Percentiles rank a stretch among this genome's conserved stretches.
phyloP scores from a whole-genome alignment of 2,888 invertebrate genomes.

The Athetis lepigone region DNA sequence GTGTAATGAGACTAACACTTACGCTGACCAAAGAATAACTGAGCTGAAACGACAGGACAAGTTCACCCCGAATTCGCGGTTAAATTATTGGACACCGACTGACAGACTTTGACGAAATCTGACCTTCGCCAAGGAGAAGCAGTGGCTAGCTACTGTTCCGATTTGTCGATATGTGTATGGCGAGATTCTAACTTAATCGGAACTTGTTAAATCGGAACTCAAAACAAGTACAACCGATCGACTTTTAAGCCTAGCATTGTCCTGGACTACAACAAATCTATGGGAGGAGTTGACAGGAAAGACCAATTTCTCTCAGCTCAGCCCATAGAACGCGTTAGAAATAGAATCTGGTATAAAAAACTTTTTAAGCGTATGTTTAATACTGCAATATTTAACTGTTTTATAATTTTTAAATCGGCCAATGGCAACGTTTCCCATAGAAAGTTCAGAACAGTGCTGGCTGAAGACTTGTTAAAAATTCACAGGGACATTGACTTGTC shows the following conservation, averaged over 20 bases:
- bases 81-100: constrained; percentile 44
- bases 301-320: constrained; percentile 63
- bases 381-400: constrained; percentile 6
- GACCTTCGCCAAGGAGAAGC: constrained; percentile 45
- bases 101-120: constrained; percentile 41
- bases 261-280: constrained; percentile 56
- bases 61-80: neutral
- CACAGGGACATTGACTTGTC: constrained; percentile 13
- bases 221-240: constrained; percentile 28
- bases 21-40: too few relatives aligned
- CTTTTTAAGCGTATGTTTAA: constrained; percentile 17
- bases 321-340: constrained; percentile 50
- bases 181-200: constrained; percentile 61
- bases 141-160: constrained; percentile 45
- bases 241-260: constrained; percentile 44
- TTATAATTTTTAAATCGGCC: constrained; percentile 24
- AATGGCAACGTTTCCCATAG: constrained; percentile 39
- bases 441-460: constrained; percentile 44
- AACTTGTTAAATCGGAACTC: constrained; percentile 34
- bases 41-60: too few relatives aligned
- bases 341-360: constrained; percentile 54
- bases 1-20: too few relatives aligned
- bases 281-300: constrained; percentile 65
- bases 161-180: constrained; percentile 76
- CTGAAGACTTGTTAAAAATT: constrained; percentile 37